Percentiles rank a stretch among this genome's conserved stretches.
Conservation (phyloP, 1,140 invertebrate species). For the Stegodyphus dumicola region DNA sequence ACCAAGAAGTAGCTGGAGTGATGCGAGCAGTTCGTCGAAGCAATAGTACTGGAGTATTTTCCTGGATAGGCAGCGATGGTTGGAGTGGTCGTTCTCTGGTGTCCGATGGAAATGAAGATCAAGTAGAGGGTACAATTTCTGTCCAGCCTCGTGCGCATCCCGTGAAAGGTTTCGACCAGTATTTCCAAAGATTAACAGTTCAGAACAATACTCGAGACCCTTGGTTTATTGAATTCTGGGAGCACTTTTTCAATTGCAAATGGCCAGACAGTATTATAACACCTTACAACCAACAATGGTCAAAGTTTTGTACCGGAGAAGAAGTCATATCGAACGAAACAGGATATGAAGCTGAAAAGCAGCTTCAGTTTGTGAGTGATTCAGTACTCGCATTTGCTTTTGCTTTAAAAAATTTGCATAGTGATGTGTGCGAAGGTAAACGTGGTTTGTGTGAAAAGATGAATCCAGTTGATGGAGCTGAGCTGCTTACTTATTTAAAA, state of each 20-base stretch:
- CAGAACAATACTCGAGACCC: constrained; percentile 90
- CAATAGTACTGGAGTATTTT: constrained; percentile 90
- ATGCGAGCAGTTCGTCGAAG: constrained; percentile 88
- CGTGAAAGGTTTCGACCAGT: constrained; percentile 86
- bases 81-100: constrained; percentile 90
- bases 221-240: constrained; percentile 96
- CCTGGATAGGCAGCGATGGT: constrained; percentile 95
- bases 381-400: constrained; percentile 92
- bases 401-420: constrained; percentile 88
- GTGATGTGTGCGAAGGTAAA: constrained; percentile 76
- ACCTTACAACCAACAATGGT: constrained; percentile 81
- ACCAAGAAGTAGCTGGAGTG: constrained; percentile 94
- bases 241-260: constrained; percentile 81
- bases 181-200: constrained; percentile 86
- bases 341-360: constrained; percentile 81
- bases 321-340: constrained; percentile 78
- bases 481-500: constrained; percentile 84
- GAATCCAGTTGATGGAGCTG: constrained; percentile 86
- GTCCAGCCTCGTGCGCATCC: constrained; percentile 90
- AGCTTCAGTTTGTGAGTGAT: constrained; percentile 92
- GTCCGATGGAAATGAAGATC: constrained; percentile 86
- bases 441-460: constrained; percentile 85
- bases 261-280: constrained; percentile 78
- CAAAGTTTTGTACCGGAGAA: constrained; percentile 68
- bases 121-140: constrained; percentile 79